Evolutionary conservation across 1,140 invertebrate species (phyloP), one percentile per base, ranked within the genome.

Genomic region (Diorhabda sublineata): DNA sequence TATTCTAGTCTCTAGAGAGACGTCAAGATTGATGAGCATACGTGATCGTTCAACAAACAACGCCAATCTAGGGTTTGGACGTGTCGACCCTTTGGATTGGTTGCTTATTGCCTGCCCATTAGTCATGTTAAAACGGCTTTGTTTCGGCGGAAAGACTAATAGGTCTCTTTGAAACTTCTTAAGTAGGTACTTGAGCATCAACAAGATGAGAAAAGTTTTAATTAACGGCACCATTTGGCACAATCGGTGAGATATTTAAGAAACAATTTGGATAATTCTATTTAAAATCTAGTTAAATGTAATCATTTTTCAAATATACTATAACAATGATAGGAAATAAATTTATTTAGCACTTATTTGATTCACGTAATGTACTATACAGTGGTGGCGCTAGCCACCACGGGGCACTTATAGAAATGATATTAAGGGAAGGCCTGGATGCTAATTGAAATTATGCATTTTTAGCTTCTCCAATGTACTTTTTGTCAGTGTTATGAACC

Each of bases 31-130:
- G 69, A 73, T 73, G 69, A 58, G 69, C 69, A 70, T 68, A 73
- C 71, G 71, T 73, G 71, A 73, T 73, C 69, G 58, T 62, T 57
- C 63, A 58, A 66, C 62, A 70, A 70, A 70, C 71, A 73, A 70
- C 66, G 58, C 44, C 69, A 73, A 73, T 73, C 71, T 70, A 70
- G 63, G 58, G 52, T 58, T 66, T 58, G 67, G 63, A 73, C 71
- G 71, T 73, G 71, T 68, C 59, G 60, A 67, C 64, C 69, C 61
- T 69, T 42, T 61, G 61, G 71, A 72, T 67, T 69, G 69, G 64
- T 65, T 67, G 68, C 64, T 72, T 70, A 70, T 70, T 66, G 71
- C 71, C 62, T 26, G 5, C 61, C 64, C 60, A 69, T 72, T 70
- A 72, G 64, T 72, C 71, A 69, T 64, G 63, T 68, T 63, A 59